Evolutionary conservation across 2,888 invertebrate species (phyloP).

Genomic region (Mimachlamys varia): DNA sequence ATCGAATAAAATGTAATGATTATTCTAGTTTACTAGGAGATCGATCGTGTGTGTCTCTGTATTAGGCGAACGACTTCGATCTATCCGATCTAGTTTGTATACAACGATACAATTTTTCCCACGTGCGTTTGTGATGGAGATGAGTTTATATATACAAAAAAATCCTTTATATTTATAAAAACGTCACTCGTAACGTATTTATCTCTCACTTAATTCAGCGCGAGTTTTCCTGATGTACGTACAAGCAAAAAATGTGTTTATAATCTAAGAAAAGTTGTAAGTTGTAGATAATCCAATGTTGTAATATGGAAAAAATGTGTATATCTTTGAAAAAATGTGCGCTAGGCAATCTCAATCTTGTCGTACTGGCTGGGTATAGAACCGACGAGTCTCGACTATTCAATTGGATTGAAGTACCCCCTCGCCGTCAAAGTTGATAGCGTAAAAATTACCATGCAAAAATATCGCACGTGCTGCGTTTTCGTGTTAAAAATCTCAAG

Average conservation of each 20-base stretch:
- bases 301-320: slow-evolving; percentile 17
- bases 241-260: slow-evolving; percentile 32
- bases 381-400: background rate
- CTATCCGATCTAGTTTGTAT: background rate
- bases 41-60: background rate
- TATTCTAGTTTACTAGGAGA: background rate
- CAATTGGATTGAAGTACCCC: slow-evolving; percentile 9
- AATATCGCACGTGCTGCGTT: slow-evolving; percentile 6
- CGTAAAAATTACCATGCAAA: background rate
- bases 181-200: background rate
- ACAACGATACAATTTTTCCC: background rate
- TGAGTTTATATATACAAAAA: background rate
- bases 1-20: background rate
- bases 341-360: background rate
- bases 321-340: background rate
- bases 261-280: background rate
- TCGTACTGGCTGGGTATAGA: background rate
- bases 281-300: slow-evolving; percentile 12
- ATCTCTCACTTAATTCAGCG: background rate
- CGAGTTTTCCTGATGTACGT: background rate
- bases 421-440: background rate
- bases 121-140: slow-evolving; percentile 20
- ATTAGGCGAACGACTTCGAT: background rate
- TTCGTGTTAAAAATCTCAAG: background rate
- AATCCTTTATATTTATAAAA: background rate